Conservation (phyloP, 2,888 invertebrate genomes). For the Pachydiplax longipennis region DNA sequence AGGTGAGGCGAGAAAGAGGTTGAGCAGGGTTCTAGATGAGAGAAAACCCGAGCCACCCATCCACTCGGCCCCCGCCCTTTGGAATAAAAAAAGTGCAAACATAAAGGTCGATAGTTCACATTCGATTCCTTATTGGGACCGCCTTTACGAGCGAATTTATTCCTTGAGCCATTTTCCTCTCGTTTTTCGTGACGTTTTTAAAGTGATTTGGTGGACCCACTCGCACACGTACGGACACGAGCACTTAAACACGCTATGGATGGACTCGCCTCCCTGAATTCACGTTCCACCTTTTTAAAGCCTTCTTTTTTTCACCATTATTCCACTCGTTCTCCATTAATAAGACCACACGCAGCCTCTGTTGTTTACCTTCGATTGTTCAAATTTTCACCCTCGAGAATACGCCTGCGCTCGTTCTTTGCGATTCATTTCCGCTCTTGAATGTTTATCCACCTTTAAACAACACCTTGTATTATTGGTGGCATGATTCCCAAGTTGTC, state of each 20-base stretch:
- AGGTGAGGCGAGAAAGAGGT: not conserved
- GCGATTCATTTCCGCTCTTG: too few species aligned
- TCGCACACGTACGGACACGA: not conserved
- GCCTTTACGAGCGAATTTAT: not conserved
- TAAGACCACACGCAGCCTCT: not conserved
- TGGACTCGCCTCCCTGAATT: not conserved
- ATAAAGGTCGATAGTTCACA: not conserved
- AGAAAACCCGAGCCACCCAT: not conserved
- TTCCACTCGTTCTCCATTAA: not conserved
- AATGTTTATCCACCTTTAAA: too few species aligned
- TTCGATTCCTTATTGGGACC: not conserved
- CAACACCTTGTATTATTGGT: too few species aligned
- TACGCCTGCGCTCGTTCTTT: too few species aligned
- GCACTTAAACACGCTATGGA: not conserved
- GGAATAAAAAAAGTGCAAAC: not conserved
- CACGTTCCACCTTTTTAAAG: not conserved
- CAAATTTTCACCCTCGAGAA: too few species aligned
- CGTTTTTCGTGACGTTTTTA: not conserved
- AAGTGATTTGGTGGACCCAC: not conserved
- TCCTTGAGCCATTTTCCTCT: not conserved
- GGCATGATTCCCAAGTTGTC: too few species aligned
- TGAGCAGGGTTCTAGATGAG: not conserved
- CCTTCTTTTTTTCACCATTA: not conserved
- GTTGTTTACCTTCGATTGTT: not conserved
- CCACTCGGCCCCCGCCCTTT: not conserved